Conservation (phyloP, 2,113 vertebrate genomes). For the Lates calcarifer region DNA sequence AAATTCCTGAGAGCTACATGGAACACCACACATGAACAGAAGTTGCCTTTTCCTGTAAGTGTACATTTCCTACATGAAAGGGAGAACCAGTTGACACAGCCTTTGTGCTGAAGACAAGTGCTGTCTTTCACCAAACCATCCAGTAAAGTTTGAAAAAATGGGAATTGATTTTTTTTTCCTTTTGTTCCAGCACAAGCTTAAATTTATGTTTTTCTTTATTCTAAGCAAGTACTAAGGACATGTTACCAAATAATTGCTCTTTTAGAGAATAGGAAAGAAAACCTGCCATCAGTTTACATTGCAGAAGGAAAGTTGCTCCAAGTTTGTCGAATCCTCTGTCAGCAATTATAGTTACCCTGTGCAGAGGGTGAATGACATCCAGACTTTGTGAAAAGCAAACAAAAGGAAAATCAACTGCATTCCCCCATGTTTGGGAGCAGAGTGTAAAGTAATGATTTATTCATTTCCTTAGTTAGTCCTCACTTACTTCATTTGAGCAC, state of each 20-base stretch:
- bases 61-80: conserved; percentile 40
- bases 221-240: background rate
- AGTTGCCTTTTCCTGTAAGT: conserved; percentile 45
- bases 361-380: conserved; percentile 57
- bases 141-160: background rate
- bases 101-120: conserved; percentile 19
- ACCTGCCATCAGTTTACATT: background rate
- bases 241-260: background rate
- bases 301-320: conserved; percentile 4
- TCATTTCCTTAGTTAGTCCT: conserved; percentile 80
- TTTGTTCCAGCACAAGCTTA: background rate
- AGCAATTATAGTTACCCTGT: background rate
- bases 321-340: conserved; percentile 14
- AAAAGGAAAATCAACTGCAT: conserved; percentile 7
- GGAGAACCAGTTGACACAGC: conserved; percentile 9
- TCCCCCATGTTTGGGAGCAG: conserved; percentile 8
- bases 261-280: background rate
- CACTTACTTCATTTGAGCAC: conserved; percentile 77
- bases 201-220: background rate
- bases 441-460: conserved; percentile 80
- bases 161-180: background rate
- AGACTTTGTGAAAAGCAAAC: conserved; percentile 49
- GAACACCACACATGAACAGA: conserved; percentile 58
- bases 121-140: conserved; percentile 6
- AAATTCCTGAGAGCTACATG: conserved; percentile 67